Base-by-base conservation (phyloP, 64 coral and sea anemone species). In the Platygyra sinensis region DNA sequence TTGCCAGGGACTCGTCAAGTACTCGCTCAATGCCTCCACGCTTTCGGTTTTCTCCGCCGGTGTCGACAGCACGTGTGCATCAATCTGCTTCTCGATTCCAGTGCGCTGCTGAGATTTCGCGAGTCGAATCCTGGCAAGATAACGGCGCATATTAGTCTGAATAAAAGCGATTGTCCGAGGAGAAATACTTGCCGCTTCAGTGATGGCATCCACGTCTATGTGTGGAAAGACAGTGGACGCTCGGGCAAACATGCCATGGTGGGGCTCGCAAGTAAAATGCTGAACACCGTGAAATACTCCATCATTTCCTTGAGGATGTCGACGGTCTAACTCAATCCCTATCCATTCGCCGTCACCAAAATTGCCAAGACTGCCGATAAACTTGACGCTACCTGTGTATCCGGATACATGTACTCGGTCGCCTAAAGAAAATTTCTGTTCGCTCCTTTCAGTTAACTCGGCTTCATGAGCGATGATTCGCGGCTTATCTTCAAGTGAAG, bases 171-270 rank as follows among this genome's bases (percentile, higher is more conserved):
- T 82, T 17, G 91, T 96, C 46, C 82, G 83, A 22, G 80, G 91
- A 50, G 76, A 86, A 52, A 93, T 60, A 28, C 67, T 77, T 24
- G 60, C 22, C 38, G 57, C 67, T 61, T 87, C 80, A 18, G 61
- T 67, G 33, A 78, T 80, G 0, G n/a, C 51, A 18, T 71, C 82
- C 24, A 83, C 52, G 25, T 81, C 75, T 2, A 85, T 87, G 51
- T 76, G 87, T 46, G 62, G 87, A 31, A 92, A 89, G 16, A 96
- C 94, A 2, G 54, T 62, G 13, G 90, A 65, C 1, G 90, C 36
- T 5, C 94, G 90, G 77, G 74, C 90, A 46, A 96, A 96, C 6
- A 96, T 64, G n/a, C 94, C 94, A 54, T 82, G 72, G n/a, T 72
- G 93, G 9, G 80, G 87, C 67, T 93, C 80, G 60, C 91, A 93